Conservation (phyloP, 2,797 vertebrate genomes). For the Synaphobranchus kaupii region DNA sequence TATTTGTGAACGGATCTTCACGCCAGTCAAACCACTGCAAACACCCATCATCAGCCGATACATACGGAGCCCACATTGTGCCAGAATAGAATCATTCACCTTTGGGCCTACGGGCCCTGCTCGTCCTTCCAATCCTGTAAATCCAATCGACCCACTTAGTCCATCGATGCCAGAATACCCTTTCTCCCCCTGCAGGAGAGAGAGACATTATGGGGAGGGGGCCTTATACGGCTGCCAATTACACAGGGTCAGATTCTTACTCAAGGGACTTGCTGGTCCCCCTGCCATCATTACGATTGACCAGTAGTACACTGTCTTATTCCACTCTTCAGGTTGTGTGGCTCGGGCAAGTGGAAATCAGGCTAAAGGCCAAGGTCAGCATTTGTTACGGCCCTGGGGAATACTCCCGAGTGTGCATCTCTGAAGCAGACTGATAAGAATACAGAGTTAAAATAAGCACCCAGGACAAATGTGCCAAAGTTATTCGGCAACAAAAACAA, state of each 20-base stretch:
- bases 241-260: neutral
- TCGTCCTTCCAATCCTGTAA: constrained; percentile 80
- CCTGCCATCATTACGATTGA: neutral
- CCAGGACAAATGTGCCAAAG: neutral
- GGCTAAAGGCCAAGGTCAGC: neutral
- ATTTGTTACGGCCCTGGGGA: neutral
- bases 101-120: constrained; percentile 76
- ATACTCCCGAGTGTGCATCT: neutral
- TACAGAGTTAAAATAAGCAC: no score
- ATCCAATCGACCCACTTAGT: constrained; percentile 74
- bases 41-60: neutral
- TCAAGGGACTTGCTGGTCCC: neutral
- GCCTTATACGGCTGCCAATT: neutral
- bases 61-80: neutral
- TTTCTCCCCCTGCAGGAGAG: constrained; percentile 73
- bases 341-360: neutral
- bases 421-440: no score
- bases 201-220: neutral
- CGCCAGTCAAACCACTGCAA: neutral
- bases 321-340: neutral
- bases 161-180: constrained; percentile 76
- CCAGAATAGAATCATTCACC: constrained; percentile 58
- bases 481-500: neutral
- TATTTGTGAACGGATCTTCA: neutral
- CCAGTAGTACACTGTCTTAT: neutral